A percentile compares a stretch with the other conserved stretches of the same genome.
These are phyloP conservation scores for Notothenia coriiceps DNA, from an alignment of 2,113 vertebrate genomes.

Conservation along the genomic window DNA sequence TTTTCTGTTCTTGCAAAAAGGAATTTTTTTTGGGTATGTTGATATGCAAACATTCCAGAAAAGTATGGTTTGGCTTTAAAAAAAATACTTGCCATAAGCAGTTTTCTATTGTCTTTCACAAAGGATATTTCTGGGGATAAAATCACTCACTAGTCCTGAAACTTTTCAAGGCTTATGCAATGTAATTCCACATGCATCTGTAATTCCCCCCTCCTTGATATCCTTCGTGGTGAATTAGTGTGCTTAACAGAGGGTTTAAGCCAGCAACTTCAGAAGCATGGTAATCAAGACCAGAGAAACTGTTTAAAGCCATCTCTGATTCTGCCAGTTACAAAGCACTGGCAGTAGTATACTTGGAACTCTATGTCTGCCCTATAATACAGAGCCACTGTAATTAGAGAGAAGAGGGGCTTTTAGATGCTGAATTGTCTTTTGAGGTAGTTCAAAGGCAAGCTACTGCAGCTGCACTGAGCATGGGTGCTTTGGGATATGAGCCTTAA, in stretches of 20 bases:
- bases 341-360: constrained; percentile 65
- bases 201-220: neutral
- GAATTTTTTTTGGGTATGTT: no score
- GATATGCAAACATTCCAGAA: neutral
- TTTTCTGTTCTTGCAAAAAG: neutral
- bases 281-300: constrained; percentile 55
- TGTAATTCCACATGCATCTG: neutral
- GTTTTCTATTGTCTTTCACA: neutral
- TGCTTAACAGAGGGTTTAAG: constrained; percentile 42
- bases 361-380: constrained; percentile 76
- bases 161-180: neutral
- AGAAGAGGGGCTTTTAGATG: constrained; percentile 73
- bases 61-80: neutral
- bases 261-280: constrained; percentile 38
- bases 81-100: neutral
- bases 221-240: constrained; percentile 49
- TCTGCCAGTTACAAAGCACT: constrained; percentile 64
- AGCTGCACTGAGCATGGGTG: constrained; percentile 63
- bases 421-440: constrained; percentile 79
- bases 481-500: constrained; percentile 21
- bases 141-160: neutral
- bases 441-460: constrained; percentile 73
- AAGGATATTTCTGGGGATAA: no score
- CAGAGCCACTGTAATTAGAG: constrained; percentile 75
- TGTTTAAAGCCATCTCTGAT: constrained; percentile 59